Evolutionary conservation across 2,888 invertebrate genomes (phyloP).

Genomic region (Drosophila atroscutellata): DNA sequence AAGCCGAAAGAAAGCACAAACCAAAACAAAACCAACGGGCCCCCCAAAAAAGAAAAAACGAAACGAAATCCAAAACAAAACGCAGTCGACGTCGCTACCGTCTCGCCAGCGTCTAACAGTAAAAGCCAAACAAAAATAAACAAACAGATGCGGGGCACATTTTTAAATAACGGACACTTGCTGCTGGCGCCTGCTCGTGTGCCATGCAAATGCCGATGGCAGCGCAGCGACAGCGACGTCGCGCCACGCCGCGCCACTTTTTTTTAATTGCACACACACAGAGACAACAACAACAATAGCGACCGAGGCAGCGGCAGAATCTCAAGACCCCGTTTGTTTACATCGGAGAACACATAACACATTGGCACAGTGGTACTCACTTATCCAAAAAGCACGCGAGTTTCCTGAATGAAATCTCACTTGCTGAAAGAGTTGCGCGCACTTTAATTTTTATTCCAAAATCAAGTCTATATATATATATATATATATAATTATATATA

Average conservation of each 20-base stretch:
- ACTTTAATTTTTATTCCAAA: not conserved
- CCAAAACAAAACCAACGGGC: constrained; percentile 47
- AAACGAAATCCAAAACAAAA: constrained; percentile 55
- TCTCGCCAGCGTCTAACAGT: constrained; percentile 51
- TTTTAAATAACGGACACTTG: constrained; percentile 58
- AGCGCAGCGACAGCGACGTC: constrained; percentile 27
- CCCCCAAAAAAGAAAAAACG: constrained; percentile 44
- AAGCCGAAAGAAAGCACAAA: constrained; percentile 26
- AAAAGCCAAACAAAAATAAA: constrained; percentile 23
- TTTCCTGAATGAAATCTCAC: constrained; percentile 28
- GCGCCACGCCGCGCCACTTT: constrained; percentile 23
- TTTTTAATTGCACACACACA: constrained; percentile 56
- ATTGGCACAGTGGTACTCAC: constrained; percentile 72
- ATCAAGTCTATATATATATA: constrained; percentile 23
- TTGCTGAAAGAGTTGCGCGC: constrained; percentile 3
- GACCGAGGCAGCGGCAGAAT: constrained; percentile 49
- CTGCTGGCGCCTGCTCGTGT: constrained; percentile 46
- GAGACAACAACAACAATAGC: constrained; percentile 5
- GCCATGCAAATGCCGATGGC: constrained; percentile 56
- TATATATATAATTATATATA: constrained; percentile 24
- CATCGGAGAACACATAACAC: constrained; percentile 50
- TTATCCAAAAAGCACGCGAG: constrained; percentile 25
- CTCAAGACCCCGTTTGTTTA: constrained; percentile 80
- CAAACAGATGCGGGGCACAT: constrained; percentile 56
- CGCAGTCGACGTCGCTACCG: constrained; percentile 42